Percentiles rank a stretch among this genome's conserved stretches.
phyloP scores from a whole-genome alignment of 2,888 invertebrate species.

The Oligia latruncula region DNA sequence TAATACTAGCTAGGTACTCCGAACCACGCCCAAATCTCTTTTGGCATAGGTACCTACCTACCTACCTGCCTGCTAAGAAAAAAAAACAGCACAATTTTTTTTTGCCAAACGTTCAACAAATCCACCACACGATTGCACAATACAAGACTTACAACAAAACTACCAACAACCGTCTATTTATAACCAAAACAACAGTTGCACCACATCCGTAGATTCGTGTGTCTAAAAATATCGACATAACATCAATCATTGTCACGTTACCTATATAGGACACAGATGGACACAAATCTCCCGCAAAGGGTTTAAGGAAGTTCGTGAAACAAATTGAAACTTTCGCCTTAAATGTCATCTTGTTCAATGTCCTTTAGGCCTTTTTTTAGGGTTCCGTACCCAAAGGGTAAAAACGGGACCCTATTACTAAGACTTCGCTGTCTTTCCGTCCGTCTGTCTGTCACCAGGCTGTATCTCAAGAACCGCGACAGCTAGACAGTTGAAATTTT shows the following conservation, averaged over 20 bases:
- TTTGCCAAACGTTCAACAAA: neutral
- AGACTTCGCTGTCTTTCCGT: too few relatives aligned
- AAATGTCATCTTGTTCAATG: neutral
- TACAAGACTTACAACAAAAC: neutral
- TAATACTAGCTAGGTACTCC: too few relatives aligned
- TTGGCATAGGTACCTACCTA: neutral
- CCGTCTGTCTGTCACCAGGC: too few relatives aligned
- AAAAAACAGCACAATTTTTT: neutral
- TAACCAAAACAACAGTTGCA: constrained; percentile 24
- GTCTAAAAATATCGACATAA: constrained; percentile 24
- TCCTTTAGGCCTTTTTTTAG: too few relatives aligned
- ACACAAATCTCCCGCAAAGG: constrained; percentile 44
- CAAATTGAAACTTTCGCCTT: neutral
- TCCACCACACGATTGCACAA: neutral
- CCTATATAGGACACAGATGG: constrained; percentile 47
- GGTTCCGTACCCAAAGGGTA: too few relatives aligned
- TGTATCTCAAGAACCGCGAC: too few relatives aligned
- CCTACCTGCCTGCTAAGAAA: neutral
- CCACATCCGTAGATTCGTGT: constrained; percentile 18
- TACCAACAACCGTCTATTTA: constrained; percentile 39
- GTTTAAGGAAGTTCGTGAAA: neutral
- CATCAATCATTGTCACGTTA: constrained; percentile 52
- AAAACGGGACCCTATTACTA: too few relatives aligned
- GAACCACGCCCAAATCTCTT: neutral
- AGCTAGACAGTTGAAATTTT: too few relatives aligned